phyloP scores from a whole-genome alignment of 2,888 invertebrate species.

The Amphipoea lucens region DNA sequence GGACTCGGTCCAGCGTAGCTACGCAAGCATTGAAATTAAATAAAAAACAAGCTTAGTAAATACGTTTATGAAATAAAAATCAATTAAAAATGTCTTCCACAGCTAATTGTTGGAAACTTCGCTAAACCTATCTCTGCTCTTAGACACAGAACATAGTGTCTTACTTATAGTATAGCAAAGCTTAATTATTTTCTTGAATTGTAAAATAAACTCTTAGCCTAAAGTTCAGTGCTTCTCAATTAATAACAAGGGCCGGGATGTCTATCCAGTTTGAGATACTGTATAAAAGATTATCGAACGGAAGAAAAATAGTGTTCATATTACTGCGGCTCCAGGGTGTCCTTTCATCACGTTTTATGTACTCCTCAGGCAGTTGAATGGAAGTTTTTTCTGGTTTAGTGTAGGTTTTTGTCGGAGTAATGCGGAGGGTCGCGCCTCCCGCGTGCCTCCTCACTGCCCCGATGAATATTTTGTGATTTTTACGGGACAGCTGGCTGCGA shows the following conservation, averaged over 20 bases:
- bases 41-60: not conserved
- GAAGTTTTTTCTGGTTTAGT: slow-evolving; percentile 79
- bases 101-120: not conserved
- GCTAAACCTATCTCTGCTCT: not conserved
- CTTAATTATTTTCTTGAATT: slow-evolving; percentile 25
- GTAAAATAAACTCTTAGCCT: slow-evolving; percentile 39
- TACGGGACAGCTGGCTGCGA: slow-evolving; percentile 65
- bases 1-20: not conserved
- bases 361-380: slow-evolving; percentile 76
- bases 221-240: slow-evolving; percentile 48
- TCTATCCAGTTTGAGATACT: slow-evolving; percentile 45
- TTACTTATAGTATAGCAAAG: slow-evolving; percentile 1
- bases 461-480: slow-evolving; percentile 74
- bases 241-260: slow-evolving; percentile 43
- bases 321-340: slow-evolving; percentile 71
- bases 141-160: slow-evolving; percentile 5
- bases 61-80: not conserved
- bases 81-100: slow-evolving; percentile 8
- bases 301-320: slow-evolving; percentile 73
- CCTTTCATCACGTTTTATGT: slow-evolving; percentile 79
- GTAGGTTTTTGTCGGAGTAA: slow-evolving; percentile 73
- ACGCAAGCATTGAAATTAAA: not conserved
- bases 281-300: slow-evolving; percentile 66
- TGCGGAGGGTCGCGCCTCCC: slow-evolving; percentile 64
- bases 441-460: slow-evolving; percentile 55